These are phyloP conservation scores for Nixonia krombeini DNA, from an alignment of 1,140 invertebrate species.

Conservation along the genomic window DNA sequence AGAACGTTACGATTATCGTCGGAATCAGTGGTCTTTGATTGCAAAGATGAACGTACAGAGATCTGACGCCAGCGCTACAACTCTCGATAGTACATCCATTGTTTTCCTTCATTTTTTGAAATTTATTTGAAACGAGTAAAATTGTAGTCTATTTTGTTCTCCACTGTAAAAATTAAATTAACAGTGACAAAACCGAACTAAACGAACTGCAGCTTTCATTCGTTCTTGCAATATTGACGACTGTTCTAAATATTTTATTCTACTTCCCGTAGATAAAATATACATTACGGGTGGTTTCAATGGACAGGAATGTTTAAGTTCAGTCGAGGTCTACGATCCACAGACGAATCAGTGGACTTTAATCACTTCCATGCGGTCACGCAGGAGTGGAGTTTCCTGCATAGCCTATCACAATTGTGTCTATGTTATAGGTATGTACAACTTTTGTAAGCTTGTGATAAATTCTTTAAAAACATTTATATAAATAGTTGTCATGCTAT, in stretches of 20 bases:
- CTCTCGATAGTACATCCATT: constrained; percentile 69
- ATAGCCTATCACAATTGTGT: constrained; percentile 72
- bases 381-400: constrained; percentile 75
- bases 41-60: constrained; percentile 78
- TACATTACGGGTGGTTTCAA: constrained; percentile 92
- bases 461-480: too few relatives aligned
- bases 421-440: constrained; percentile 71
- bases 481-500: too few relatives aligned
- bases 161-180: background rate
- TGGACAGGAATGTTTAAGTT: constrained; percentile 88
- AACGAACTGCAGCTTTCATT: too few relatives aligned
- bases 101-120: background rate
- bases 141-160: too few relatives aligned
- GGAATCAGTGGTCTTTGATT: constrained; percentile 77
- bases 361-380: constrained; percentile 77
- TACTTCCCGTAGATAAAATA: constrained; percentile 76
- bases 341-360: constrained; percentile 88
- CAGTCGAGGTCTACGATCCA: constrained; percentile 89
- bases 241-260: too few relatives aligned
- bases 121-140: too few relatives aligned
- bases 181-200: background rate
- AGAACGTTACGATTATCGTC: constrained; percentile 81
- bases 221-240: too few relatives aligned
- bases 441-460: too few relatives aligned
- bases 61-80: constrained; percentile 79